Conservation (phyloP, 2,888 invertebrate species). For the Tiliacea aurago region DNA sequence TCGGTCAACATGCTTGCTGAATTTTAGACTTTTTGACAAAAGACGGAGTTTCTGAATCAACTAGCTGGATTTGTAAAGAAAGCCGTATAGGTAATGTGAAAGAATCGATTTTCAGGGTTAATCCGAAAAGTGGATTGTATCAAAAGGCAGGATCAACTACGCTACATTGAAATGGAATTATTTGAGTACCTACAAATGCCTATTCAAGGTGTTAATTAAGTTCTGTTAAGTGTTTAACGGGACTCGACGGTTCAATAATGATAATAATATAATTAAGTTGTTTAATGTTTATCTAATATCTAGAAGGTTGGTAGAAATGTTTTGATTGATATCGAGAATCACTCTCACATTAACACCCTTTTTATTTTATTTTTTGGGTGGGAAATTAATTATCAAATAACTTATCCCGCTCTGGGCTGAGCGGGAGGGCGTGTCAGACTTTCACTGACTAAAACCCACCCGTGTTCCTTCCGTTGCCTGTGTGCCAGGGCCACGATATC, state of each 20-base stretch:
- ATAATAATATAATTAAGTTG: neutral
- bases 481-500: no score
- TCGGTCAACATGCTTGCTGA: neutral
- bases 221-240: slow-evolving; percentile 5
- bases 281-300: neutral
- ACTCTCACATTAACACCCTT: no score
- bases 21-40: slow-evolving; percentile 23
- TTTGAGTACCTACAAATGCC: slow-evolving; percentile 8
- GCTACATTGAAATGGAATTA: slow-evolving; percentile 15
- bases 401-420: no score
- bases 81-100: slow-evolving; percentile 9
- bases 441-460: no score
- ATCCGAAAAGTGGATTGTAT: slow-evolving; percentile 43
- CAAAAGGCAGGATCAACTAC: slow-evolving; percentile 18
- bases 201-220: slow-evolving; percentile 32
- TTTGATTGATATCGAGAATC: neutral
- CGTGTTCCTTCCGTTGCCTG: no score
- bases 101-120: slow-evolving; percentile 28
- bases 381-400: no score
- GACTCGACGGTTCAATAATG: neutral
- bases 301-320: no score
- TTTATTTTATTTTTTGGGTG: no score
- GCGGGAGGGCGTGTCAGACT: no score
- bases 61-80: slow-evolving; percentile 38
- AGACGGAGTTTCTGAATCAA: slow-evolving; percentile 19